Conservation (phyloP, 2,113 vertebrate species). For the Penelope pileata region DNA sequence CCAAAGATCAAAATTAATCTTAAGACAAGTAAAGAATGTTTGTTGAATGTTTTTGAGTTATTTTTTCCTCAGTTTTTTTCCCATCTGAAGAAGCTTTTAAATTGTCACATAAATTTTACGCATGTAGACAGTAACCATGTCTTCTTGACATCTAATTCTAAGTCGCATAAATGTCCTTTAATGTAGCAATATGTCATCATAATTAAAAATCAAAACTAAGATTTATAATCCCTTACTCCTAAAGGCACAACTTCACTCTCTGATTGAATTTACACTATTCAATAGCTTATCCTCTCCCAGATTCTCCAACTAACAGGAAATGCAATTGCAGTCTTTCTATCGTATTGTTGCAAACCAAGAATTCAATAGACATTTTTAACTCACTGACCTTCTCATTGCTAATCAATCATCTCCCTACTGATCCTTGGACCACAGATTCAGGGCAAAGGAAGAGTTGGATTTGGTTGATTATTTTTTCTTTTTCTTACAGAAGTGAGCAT, state of each 20-base stretch:
- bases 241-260: not conserved
- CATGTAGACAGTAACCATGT: conserved; percentile 46
- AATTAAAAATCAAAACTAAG: conserved; percentile 57
- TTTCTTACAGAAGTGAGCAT: not conserved
- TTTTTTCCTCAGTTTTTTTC: not conserved
- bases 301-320: not conserved
- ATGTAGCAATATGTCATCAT: conserved; percentile 3
- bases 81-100: conserved; percentile 28
- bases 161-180: conserved; percentile 11
- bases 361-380: not conserved
- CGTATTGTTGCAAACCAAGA: not conserved
- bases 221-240: not conserved
- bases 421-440: not conserved
- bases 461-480: not conserved
- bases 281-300: not conserved
- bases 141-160: conserved; percentile 26
- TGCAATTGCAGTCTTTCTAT: not conserved
- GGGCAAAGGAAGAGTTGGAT: not conserved
- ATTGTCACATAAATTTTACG: conserved; percentile 51
- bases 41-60: not conserved
- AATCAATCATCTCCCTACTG: not conserved
- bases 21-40: not conserved
- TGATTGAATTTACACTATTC: not conserved
- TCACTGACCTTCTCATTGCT: not conserved
- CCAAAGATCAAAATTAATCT: not conserved